Percentiles rank a stretch among this genome's conserved stretches.
Conservation (phyloP, 2,888 invertebrate genomes). For the Dryobota labecula region DNA sequence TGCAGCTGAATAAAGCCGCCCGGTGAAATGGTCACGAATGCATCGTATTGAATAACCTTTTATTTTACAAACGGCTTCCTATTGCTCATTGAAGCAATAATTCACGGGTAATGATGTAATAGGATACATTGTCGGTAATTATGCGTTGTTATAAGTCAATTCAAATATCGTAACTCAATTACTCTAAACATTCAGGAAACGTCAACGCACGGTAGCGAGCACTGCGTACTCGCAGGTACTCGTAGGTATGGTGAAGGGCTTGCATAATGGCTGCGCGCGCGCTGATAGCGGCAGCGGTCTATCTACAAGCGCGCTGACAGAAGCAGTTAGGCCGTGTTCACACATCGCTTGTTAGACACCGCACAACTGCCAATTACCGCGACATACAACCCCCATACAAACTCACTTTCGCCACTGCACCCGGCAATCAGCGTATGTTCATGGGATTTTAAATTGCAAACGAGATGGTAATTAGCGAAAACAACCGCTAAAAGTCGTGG, state of each 20-base stretch:
- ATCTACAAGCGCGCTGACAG: conserved; percentile 70
- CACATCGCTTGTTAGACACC: conserved; percentile 75
- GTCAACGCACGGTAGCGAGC: conserved; percentile 75
- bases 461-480: conserved; percentile 90
- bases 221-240: conserved; percentile 46
- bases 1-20: conserved; percentile 34
- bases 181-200: conserved; percentile 82
- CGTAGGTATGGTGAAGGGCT: conserved; percentile 68
- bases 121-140: conserved; percentile 69
- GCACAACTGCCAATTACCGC: conserved; percentile 84
- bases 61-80: conserved; percentile 66
- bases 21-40: conserved; percentile 54
- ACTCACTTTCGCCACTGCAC: conserved; percentile 82
- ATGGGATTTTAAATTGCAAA: conserved; percentile 88
- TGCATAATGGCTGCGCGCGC: conserved; percentile 75
- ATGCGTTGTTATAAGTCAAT: conserved; percentile 75
- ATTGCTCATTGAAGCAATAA: conserved; percentile 68
- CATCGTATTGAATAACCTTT: conserved; percentile 69
- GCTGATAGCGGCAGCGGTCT: conserved; percentile 64
- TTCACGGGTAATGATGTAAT: conserved; percentile 71
- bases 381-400: conserved; percentile 79
- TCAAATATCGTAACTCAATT: conserved; percentile 80
- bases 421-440: conserved; percentile 72
- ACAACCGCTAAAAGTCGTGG: conserved; percentile 84
- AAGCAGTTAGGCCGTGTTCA: conserved; percentile 76